Conservation (phyloP, 1,140 invertebrate genomes). For the Heliconius hewitsoni region DNA sequence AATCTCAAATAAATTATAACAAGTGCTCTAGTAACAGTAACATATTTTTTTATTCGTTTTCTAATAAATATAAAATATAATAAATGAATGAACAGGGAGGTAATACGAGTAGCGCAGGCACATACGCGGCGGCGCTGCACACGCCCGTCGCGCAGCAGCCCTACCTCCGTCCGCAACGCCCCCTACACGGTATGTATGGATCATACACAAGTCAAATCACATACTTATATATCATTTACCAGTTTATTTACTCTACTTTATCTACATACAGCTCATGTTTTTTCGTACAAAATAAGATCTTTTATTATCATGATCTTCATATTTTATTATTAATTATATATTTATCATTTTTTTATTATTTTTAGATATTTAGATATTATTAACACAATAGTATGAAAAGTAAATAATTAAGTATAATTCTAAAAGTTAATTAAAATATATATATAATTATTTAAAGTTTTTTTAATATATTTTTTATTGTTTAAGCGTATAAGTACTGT, state of each 20-base stretch:
- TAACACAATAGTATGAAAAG: not conserved
- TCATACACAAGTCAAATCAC: not conserved
- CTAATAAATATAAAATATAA: not conserved
- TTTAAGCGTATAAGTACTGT: not conserved
- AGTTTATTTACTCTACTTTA: too few species aligned
- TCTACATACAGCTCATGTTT: not conserved
- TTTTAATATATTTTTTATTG: not conserved
- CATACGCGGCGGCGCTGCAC: conserved; percentile 68
- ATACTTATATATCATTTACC: too few species aligned
- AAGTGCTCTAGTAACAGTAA: too few species aligned
- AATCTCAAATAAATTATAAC: too few species aligned
- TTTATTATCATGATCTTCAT: not conserved
- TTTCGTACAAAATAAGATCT: not conserved
- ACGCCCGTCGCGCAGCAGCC: conserved; percentile 76
- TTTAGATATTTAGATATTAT: not conserved
- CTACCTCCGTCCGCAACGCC: conserved; percentile 71
- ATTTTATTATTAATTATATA: not conserved
- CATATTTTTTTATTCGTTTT: too few species aligned
- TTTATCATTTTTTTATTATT: not conserved
- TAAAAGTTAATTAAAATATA: not conserved
- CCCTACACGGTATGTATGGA: conserved; percentile 61
- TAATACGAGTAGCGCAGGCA: conserved; percentile 42
- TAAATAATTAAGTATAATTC: not conserved
- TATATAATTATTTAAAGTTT: not conserved
- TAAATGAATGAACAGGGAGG: not conserved